phyloP scores from a whole-genome alignment of 2,888 invertebrate species.

The Euphydryas editha region DNA sequence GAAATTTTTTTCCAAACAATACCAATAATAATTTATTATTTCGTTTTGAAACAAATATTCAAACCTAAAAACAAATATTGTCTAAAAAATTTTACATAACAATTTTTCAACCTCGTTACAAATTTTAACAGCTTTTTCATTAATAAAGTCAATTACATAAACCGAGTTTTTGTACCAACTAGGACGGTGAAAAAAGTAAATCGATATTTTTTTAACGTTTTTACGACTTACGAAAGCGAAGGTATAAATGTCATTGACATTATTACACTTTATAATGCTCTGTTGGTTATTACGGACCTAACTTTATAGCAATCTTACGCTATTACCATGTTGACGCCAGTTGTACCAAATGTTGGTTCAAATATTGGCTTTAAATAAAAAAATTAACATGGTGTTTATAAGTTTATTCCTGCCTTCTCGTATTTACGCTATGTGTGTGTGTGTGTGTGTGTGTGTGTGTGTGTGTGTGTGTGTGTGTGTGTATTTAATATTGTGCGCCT shows the following conservation, averaged over 20 bases:
- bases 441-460: too few species aligned
- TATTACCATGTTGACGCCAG: not conserved
- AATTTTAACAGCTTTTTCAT: not conserved
- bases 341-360: not conserved
- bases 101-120: not conserved
- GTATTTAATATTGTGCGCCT: too few species aligned
- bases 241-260: conserved; percentile 26
- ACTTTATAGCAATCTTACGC: conserved; percentile 16
- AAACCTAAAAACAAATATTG: not conserved
- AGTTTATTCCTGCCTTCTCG: too few species aligned
- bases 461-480: too few species aligned
- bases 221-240: conserved; percentile 29
- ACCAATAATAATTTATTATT: too few species aligned
- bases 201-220: conserved; percentile 26
- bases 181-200: conserved; percentile 20
- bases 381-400: too few species aligned
- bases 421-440: too few species aligned
- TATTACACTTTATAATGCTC: conserved; percentile 10
- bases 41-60: not conserved
- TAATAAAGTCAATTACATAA: not conserved
- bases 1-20: too few species aligned
- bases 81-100: not conserved
- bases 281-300: conserved; percentile 8
- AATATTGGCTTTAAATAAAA: not conserved
- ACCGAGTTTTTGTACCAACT: not conserved